Percentiles rank a stretch among this genome's conserved stretches.
Conservation (phyloP, 2,797 vertebrate species). For the Sandelia bainsii region DNA sequence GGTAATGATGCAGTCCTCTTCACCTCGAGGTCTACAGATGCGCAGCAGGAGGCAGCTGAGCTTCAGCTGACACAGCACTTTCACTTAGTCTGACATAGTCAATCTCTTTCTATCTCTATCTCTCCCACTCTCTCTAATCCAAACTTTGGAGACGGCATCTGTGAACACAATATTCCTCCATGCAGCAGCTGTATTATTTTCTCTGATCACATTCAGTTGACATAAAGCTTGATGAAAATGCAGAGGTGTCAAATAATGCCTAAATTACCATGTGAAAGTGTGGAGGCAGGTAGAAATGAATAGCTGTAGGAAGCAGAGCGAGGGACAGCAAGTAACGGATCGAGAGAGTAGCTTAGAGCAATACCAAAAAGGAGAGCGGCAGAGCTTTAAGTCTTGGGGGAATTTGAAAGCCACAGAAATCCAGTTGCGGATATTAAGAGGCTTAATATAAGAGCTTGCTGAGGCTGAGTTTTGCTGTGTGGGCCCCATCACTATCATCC, state of each 20-base stretch:
- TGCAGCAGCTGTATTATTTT: slow-evolving; percentile 46
- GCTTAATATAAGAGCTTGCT: slow-evolving; percentile 85
- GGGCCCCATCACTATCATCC: slow-evolving; percentile 82
- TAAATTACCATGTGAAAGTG: slow-evolving; percentile 61
- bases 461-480: slow-evolving; percentile 82
- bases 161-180: slow-evolving; percentile 34
- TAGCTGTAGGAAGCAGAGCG: slow-evolving; percentile 34
- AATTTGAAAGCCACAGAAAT: slow-evolving; percentile 83
- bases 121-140: slow-evolving; percentile 49
- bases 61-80: slow-evolving; percentile 78
- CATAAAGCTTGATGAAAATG: slow-evolving; percentile 60
- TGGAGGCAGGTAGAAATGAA: slow-evolving; percentile 59
- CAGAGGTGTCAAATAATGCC: slow-evolving; percentile 65
- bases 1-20: slow-evolving; percentile 66
- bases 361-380: slow-evolving; percentile 75
- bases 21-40: slow-evolving; percentile 72
- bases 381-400: slow-evolving; percentile 80
- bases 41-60: slow-evolving; percentile 69
- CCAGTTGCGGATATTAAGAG: slow-evolving; percentile 87
- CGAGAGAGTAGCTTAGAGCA: slow-evolving; percentile 71
- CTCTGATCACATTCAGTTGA: slow-evolving; percentile 56
- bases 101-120: slow-evolving; percentile 33
- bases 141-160: slow-evolving; percentile 50
- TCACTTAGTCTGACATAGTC: slow-evolving; percentile 62
- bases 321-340: slow-evolving; percentile 60